Base-by-base conservation (phyloP, 2,797 vertebrate species). In the Dromococcyx pavoninus region DNA sequence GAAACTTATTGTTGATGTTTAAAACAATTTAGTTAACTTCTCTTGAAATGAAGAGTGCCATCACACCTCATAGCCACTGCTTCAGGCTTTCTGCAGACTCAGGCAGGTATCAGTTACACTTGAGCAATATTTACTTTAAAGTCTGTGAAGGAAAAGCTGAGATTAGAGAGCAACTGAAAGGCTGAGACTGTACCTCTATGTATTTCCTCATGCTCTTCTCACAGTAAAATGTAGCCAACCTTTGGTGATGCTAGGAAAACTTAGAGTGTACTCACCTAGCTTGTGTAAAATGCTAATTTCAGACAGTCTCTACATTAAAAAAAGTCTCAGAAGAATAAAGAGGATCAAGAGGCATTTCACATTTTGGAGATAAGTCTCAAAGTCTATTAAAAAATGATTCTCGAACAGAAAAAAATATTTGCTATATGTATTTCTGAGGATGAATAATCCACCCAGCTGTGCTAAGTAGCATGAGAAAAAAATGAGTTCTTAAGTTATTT, bases 401-500 rank as follows among this genome's bases (percentile, higher is more conserved):
- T 71, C 37, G 69, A 91, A 91, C 9, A 91, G 54, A 69, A 90
- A 90, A 91, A 76, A 76, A 9, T 76, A 94, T 96, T 91, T 95
- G 22, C 74, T 71, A n/a, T 39, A 27, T 90, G 71, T 79, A 94
- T 95, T 94, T 93, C 44, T 41, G 86, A 94, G 46, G 51, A 86
- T 67, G 64, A 93, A 82, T 90, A 95, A 96, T 91, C 37, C 44
- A 86, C 60, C 73, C 80, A 91, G 74, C 86, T 96, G 82, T 78
- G 74, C 60, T 93, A 92, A 94, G 84, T 16, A 93, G 72, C 75
- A 86, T 48, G 32, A 90, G 44, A 74, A 91, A 94, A 94, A 84
- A 92, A 82, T 12, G 51, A 79, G 50, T 83, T 86, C 72, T 87
- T 87, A 88, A 83, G 76, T 86, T 95, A 88, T 94, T 94, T 90